Percentiles rank a stretch among this genome's conserved stretches.
These are phyloP conservation scores for Phoebastria nigripes DNA, from an alignment of 2,797 vertebrate species.

Conservation along the genomic window DNA sequence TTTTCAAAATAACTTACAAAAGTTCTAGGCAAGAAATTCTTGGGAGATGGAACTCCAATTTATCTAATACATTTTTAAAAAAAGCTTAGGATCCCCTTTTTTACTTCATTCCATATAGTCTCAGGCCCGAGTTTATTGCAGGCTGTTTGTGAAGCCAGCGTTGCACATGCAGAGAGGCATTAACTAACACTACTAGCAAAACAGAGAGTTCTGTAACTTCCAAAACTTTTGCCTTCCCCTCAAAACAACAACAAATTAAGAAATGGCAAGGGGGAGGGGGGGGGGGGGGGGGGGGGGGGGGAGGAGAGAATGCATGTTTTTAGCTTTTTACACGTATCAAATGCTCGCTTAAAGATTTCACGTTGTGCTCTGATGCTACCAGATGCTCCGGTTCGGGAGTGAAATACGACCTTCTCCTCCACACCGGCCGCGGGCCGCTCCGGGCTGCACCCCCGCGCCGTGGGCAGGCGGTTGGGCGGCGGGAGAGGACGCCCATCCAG, in stretches of 20 bases:
- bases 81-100: neutral
- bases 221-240: neutral
- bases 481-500: neutral
- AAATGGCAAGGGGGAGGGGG: too few species aligned
- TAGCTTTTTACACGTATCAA: neutral
- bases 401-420: neutral
- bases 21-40: neutral
- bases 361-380: neutral
- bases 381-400: neutral
- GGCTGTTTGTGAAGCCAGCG: accelerated
- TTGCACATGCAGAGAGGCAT: accelerated
- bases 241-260: neutral
- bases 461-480: neutral
- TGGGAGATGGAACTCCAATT: neutral
- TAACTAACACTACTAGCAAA: neutral
- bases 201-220: neutral
- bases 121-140: neutral
- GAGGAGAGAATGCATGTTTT: neutral
- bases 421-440: neutral
- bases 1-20: neutral
- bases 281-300: too few species aligned
- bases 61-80: accelerated
- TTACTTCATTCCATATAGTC: neutral
- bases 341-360: neutral
- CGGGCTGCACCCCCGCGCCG: neutral